Conservation (phyloP, 2,113 vertebrate species). For the Tragelaphus strepsiceros region DNA sequence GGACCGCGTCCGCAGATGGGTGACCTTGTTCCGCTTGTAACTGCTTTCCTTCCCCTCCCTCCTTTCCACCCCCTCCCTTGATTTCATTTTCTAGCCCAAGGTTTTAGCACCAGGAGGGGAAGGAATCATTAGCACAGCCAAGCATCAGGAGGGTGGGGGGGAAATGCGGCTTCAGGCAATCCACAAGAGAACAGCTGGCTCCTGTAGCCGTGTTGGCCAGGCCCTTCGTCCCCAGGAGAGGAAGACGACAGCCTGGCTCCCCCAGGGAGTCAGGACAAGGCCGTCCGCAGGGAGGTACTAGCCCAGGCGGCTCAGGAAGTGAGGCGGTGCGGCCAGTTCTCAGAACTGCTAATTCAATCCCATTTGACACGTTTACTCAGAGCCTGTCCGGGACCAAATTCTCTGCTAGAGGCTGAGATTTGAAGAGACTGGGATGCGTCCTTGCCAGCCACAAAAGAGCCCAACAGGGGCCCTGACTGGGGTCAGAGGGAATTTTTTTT, state of each 20-base stretch:
- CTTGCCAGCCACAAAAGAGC: not conserved
- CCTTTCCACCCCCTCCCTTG: conserved; percentile 30
- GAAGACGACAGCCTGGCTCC: not conserved
- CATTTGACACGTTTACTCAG: not conserved
- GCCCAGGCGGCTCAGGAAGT: conserved; percentile 35
- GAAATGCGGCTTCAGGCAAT: conserved; percentile 8
- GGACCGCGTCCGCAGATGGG: conserved; percentile 78
- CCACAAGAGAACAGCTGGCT: not conserved
- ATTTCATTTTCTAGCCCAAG: conserved; percentile 72
- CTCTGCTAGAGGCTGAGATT: not conserved
- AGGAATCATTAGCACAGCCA: conserved; percentile 14
- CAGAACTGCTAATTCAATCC: not conserved
- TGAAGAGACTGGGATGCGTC: not conserved
- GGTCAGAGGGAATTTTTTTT: not conserved
- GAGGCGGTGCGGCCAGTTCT: not conserved
- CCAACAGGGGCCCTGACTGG: not conserved
- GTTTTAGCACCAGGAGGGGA: conserved; percentile 67
- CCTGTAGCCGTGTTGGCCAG: not conserved
- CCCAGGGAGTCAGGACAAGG: not conserved
- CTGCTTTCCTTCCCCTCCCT: conserved; percentile 71
- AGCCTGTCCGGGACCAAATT: not conserved
- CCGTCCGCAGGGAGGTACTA: not conserved
- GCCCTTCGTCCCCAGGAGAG: not conserved
- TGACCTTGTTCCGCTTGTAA: conserved; percentile 73
- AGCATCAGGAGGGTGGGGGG: not conserved